These are phyloP conservation scores for Diabrotica undecimpunctata DNA, from an alignment of 1,140 invertebrate species.

Conservation along the genomic window DNA sequence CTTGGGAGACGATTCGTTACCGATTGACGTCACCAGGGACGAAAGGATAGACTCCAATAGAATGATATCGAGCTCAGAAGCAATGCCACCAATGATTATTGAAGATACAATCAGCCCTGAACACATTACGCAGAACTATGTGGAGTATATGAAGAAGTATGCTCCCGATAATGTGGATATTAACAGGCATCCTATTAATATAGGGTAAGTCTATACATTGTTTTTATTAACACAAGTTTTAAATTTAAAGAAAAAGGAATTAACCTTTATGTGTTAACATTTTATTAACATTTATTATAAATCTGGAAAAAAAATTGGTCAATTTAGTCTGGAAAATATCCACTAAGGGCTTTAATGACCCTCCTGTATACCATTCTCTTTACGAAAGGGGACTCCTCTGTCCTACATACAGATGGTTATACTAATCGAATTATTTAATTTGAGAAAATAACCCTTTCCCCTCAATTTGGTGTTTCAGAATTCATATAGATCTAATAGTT, in stretches of 20 bases:
- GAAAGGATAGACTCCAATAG: constrained; percentile 68
- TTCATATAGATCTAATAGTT: no score
- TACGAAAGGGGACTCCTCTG: no score
- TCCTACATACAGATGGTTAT: no score
- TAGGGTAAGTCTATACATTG: constrained; percentile 60
- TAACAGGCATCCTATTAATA: constrained; percentile 63
- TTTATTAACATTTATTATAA: background rate
- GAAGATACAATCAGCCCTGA: constrained; percentile 64
- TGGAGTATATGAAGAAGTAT: constrained; percentile 48
- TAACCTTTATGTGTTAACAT: no score
- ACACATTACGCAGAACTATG: constrained; percentile 59
- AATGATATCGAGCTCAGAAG: constrained; percentile 50
- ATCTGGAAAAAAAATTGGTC: background rate
- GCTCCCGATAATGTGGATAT: constrained; percentile 69
- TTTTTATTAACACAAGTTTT: background rate
- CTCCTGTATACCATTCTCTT: no score
- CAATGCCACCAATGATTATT: constrained; percentile 53
- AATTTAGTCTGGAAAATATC: no score
- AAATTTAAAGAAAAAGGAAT: background rate
- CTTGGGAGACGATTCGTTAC: constrained; percentile 86
- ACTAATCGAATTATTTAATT: no score
- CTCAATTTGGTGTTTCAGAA: no score
- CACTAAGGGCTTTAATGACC: background rate
- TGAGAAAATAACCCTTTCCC: no score
- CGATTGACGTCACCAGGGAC: constrained; percentile 87